Conservation (phyloP, 2,888 invertebrate genomes). For the Tipula confusa region DNA sequence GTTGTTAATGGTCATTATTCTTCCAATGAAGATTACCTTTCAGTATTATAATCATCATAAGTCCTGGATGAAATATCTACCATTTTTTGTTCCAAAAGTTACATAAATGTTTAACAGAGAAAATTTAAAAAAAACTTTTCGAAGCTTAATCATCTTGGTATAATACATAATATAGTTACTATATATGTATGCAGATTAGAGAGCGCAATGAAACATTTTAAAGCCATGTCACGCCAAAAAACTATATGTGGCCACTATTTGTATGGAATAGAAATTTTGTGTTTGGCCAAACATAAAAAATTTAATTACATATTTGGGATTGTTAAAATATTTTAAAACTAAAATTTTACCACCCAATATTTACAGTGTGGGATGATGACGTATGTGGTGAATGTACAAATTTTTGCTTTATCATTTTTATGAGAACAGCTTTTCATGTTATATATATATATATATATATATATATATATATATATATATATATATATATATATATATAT, state of each 20-base stretch:
- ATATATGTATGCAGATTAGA: not conserved
- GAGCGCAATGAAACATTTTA: not conserved
- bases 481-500: no score
- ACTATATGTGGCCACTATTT: not conserved
- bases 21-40: not conserved
- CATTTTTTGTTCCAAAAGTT: not conserved
- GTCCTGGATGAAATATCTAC: not conserved
- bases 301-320: not conserved
- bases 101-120: not conserved
- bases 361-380: not conserved
- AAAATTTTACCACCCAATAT: no score
- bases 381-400: not conserved
- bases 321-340: not conserved
- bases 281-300: not conserved
- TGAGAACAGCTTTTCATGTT: not conserved
- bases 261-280: not conserved
- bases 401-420: not conserved
- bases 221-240: not conserved
- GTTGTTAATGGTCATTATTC: not conserved
- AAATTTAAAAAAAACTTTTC: not conserved
- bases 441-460: no score
- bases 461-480: no score
- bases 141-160: not conserved
- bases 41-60: not conserved
- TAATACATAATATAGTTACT: not conserved